Conservation (phyloP, 2,888 invertebrate genomes). For the Aleiodes leptofemur region DNA sequence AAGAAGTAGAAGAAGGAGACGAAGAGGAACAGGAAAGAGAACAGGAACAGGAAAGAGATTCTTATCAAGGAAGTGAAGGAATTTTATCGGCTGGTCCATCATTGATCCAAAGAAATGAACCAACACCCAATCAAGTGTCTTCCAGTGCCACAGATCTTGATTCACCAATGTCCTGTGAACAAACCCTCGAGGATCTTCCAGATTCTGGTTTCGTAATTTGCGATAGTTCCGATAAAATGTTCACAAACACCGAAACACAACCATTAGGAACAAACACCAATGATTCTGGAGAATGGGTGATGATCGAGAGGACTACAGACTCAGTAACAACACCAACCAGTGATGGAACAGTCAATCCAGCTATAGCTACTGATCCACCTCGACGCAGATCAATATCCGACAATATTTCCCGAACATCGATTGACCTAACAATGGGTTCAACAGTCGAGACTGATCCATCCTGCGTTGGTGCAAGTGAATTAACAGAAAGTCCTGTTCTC, state of each 20-base stretch:
- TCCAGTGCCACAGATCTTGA: conserved; percentile 70
- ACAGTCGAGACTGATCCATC: conserved; percentile 68
- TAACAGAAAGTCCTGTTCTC: conserved; percentile 64
- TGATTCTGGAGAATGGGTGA: conserved; percentile 69
- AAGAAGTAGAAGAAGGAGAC: neutral
- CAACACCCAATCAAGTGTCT: conserved; percentile 55
- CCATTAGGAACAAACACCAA: conserved; percentile 63
- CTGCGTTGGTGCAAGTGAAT: conserved; percentile 68
- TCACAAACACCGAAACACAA: conserved; percentile 65
- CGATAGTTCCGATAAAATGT: conserved; percentile 69
- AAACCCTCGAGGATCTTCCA: conserved; percentile 67
- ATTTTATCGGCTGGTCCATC: conserved; percentile 46
- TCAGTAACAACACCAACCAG: conserved; percentile 67
- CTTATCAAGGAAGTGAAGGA: conserved; percentile 40
- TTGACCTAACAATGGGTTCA: conserved; percentile 69
- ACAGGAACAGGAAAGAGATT: conserved; percentile 41
- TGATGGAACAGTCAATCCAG: conserved; percentile 63
- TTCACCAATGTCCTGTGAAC: conserved; percentile 72
- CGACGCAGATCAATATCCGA: conserved; percentile 65
- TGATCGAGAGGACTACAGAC: conserved; percentile 66
- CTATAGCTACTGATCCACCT: conserved; percentile 65
- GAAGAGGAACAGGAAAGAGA: neutral
- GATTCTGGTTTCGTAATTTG: conserved; percentile 66
- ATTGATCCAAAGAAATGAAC: conserved; percentile 56
- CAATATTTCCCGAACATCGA: conserved; percentile 67